Evolutionary conservation across 2,113 vertebrate genomes (phyloP), one percentile per base, ranked within the genome.

Genomic region (Salvator merianae): DNA sequence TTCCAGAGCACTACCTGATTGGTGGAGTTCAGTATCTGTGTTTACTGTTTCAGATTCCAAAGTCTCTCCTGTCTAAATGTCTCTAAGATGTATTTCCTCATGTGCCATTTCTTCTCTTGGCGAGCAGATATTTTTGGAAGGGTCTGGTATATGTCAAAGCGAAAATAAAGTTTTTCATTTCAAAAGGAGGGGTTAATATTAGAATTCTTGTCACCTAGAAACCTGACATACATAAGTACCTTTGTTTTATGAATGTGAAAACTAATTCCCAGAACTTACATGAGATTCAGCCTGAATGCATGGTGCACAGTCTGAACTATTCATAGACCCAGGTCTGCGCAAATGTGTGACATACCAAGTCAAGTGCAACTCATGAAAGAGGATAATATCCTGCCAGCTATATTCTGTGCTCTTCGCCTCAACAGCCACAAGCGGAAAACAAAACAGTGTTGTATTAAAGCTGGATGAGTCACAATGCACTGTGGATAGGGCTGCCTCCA

Each of bases 11-110:
- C 89, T 91, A 90, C 92, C 93, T 90, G 92, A 92, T 93, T 93
- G 87, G 91, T 69, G 12, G 28, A 66, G 81, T 2, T 4, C 91
- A 85, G 91, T 59, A 81, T 73, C 5, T 79, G 88, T 94, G 93
- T 93, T 95, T 93, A 93, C 72, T 88, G 86, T 7, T 91, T 82
- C 28, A 0, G 92, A 93, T 93, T 93, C 93, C 94, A 93, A 32
- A 13, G 79, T 86, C 84, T 91, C 90, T 91, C 79, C 85, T 91
- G 82, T 92, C 93, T 65, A 14, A 0, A 78, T 81, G 88, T 88
- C 85, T 88, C 82, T 91, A 93, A 94, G 94, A 95, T 93, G 93
- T 94, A 94, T 95, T 92, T 94, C 92, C 94, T 90, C 87, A 85
- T 91, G 92, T 93, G 93, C 91, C 91, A 90, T 95, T 94, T 93